A percentile compares a stretch with the other conserved stretches of the same genome.
Evolutionary conservation across 2,888 invertebrate genomes (phyloP).

Genomic region (Caenorhabditis angaria): DNA sequence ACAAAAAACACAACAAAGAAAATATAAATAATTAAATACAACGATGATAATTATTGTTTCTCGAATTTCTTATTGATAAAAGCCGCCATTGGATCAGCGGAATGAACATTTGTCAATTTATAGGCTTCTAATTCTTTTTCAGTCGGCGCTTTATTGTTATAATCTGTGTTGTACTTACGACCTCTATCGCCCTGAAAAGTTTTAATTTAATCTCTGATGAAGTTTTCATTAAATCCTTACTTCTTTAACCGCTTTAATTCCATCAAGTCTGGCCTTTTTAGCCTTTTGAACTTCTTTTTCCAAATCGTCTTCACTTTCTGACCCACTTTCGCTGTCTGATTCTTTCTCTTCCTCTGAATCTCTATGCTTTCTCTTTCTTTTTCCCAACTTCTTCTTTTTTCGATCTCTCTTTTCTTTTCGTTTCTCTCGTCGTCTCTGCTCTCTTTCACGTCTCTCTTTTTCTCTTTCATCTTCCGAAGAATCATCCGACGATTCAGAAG

Average conservation of each 20-base stretch:
- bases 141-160: conserved; percentile 80
- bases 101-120: conserved; percentile 75
- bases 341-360: conserved; percentile 23
- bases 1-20: not conserved
- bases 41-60: conserved; percentile 21
- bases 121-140: conserved; percentile 80
- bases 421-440: conserved; percentile 56
- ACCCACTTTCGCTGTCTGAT: conserved; percentile 19
- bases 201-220: too few relatives aligned
- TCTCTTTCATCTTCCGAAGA: conserved; percentile 44
- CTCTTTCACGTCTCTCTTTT: conserved; percentile 49
- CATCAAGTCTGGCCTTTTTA: conserved; percentile 66
- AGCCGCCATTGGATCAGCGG: conserved; percentile 88
- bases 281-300: conserved; percentile 56
- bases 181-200: conserved; percentile 82
- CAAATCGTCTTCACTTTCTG: conserved; percentile 50
- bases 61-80: conserved; percentile 75
- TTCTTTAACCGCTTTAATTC: conserved; percentile 68
- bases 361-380: conserved; percentile 35
- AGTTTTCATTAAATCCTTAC: too few relatives aligned
- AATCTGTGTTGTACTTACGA: conserved; percentile 86
- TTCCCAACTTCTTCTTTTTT: conserved; percentile 64
- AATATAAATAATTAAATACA: not conserved
- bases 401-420: conserved; percentile 62
- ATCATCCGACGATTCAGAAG: conserved; percentile 35